phyloP scores from a whole-genome alignment of 2,888 invertebrate genomes.

The Eupithecia pulchellata region DNA sequence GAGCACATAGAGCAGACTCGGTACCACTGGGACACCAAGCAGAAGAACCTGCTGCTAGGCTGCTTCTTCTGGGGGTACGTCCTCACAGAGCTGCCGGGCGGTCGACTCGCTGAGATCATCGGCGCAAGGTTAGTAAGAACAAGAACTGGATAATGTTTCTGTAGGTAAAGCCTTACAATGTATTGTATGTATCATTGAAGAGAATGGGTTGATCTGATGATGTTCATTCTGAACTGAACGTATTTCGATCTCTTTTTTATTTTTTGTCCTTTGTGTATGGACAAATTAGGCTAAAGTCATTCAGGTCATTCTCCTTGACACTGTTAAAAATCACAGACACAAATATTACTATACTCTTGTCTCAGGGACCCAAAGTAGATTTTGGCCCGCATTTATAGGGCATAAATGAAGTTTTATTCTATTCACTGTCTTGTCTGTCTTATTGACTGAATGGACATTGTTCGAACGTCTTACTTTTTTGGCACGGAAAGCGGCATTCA shows the following conservation, averaged over 20 bases:
- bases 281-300: no score
- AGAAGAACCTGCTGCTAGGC: conserved; percentile 92
- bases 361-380: not conserved
- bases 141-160: not conserved
- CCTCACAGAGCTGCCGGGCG: conserved; percentile 95
- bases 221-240: not conserved
- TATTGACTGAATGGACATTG: conserved; percentile 1
- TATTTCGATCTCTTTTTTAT: not conserved
- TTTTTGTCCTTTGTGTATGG: no score
- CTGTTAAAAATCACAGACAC: no score
- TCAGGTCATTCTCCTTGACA: no score
- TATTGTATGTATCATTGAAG: not conserved
- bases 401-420: not conserved
- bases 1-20: conserved; percentile 80
- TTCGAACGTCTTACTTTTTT: conserved; percentile 28
- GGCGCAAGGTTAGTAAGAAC: conserved; percentile 77
- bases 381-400: not conserved
- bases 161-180: not conserved
- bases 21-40: conserved; percentile 91
- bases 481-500: conserved; percentile 27
- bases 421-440: not conserved
- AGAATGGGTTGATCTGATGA: not conserved
- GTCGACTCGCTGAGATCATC: conserved; percentile 92
- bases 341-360: not conserved
- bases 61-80: conserved; percentile 97